Percentiles rank a stretch among this genome's conserved stretches.
Conservation (phyloP, 2,888 invertebrate species). For the Pocota personata region DNA sequence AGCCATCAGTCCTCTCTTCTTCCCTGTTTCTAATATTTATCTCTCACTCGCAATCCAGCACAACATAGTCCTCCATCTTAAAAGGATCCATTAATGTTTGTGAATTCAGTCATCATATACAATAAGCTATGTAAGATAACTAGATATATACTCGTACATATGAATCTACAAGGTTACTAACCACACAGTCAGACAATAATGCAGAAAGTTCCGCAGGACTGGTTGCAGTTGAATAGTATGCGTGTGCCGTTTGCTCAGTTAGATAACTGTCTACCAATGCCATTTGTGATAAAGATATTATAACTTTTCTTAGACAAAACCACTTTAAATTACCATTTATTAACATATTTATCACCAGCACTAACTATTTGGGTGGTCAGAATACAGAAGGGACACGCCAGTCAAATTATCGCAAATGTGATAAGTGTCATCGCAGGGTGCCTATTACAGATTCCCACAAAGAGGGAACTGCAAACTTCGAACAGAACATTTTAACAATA, state of each 20-base stretch:
- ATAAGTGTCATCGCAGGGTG: slow-evolving; percentile 69
- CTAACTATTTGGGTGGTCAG: slow-evolving; percentile 67
- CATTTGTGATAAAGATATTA: slow-evolving; percentile 11
- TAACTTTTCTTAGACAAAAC: slow-evolving; percentile 18
- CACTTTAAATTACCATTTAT: slow-evolving; percentile 65
- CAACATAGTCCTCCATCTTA: too few species aligned
- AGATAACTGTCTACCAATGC: background rate
- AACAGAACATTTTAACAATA: slow-evolving; percentile 59
- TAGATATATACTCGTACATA: too few species aligned
- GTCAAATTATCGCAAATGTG: slow-evolving; percentile 73
- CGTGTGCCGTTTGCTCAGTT: background rate
- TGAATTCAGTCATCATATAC: too few species aligned
- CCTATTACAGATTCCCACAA: slow-evolving; percentile 35
- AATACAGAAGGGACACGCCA: slow-evolving; percentile 57
- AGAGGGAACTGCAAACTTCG: slow-evolving; percentile 61
- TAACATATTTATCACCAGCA: slow-evolving; percentile 60
- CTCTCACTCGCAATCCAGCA: too few species aligned
- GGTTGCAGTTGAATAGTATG: background rate
- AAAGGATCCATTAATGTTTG: too few species aligned
- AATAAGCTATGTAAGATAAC: too few species aligned
- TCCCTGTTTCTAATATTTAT: too few species aligned
- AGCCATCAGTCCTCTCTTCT: too few species aligned
- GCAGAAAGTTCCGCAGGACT: too few species aligned
- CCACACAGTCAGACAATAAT: too few species aligned
- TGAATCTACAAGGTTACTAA: too few species aligned